These are phyloP conservation scores for Otolemur garnettii DNA, from an alignment of 2,113 vertebrate species.

Conservation along the genomic window DNA sequence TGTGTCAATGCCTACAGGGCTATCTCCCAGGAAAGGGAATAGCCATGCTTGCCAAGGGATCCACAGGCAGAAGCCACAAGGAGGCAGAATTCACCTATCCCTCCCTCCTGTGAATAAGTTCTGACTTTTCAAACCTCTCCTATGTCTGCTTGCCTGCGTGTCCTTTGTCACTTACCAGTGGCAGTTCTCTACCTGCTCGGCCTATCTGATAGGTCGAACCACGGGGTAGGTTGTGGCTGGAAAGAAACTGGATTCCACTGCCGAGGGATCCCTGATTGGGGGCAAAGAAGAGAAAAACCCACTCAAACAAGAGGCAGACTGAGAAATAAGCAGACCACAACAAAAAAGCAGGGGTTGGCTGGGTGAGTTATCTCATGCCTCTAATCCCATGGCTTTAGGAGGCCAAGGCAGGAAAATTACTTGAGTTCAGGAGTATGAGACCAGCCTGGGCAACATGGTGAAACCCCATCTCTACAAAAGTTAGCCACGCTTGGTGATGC, in stretches of 20 bases:
- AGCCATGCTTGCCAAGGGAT: not conserved
- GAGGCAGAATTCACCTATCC: too few species aligned
- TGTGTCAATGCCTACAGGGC: not conserved
- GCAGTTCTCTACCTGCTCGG: conserved; percentile 74
- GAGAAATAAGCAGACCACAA: not conserved
- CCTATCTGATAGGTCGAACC: conserved; percentile 81
- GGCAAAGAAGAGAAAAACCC: conserved; percentile 6
- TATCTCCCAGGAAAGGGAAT: not conserved
- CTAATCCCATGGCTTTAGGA: too few species aligned
- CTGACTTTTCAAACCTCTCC: accelerated
- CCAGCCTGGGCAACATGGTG: too few species aligned
- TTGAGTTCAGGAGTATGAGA: too few species aligned
- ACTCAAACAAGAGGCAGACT: not conserved
- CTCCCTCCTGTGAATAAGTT: not conserved
- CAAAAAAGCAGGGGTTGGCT: not conserved
- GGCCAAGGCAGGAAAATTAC: too few species aligned
- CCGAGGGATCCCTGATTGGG: conserved; percentile 89
- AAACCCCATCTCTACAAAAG: too few species aligned
- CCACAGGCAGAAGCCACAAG: not conserved
- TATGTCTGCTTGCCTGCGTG: accelerated
- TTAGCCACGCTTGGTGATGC: too few species aligned
- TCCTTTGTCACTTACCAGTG: conserved; percentile 88
- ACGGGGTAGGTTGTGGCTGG: conserved; percentile 83
- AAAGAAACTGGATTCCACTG: conserved; percentile 85
- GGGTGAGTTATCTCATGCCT: too few species aligned